Percentiles rank a stretch among this genome's conserved stretches.
Conservation (phyloP, 2,113 vertebrate species). For the Sander vitreus region DNA sequence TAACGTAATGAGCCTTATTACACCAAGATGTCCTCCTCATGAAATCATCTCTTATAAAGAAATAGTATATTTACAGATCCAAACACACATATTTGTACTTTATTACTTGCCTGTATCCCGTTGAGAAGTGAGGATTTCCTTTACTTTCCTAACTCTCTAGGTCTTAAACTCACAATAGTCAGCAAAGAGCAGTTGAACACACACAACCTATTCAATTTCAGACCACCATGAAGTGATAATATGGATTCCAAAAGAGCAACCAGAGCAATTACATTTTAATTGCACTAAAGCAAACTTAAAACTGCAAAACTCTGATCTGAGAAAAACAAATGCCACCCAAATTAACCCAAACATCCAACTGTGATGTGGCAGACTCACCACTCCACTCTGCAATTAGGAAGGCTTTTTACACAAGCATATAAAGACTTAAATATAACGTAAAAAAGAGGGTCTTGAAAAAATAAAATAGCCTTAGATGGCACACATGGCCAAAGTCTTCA, state of each 20-base stretch:
- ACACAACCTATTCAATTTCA: neutral
- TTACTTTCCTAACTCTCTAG: neutral
- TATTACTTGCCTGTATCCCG: neutral
- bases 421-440: neutral
- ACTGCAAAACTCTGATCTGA: slow-evolving; percentile 9
- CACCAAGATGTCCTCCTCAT: neutral
- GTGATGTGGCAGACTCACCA: slow-evolving; percentile 3
- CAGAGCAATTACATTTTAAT: slow-evolving; percentile 15
- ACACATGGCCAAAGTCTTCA: neutral
- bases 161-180: neutral
- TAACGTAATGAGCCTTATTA: neutral
- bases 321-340: slow-evolving; percentile 16
- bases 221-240: slow-evolving; percentile 24
- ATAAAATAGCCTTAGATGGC: neutral
- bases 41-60: neutral
- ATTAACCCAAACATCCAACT: slow-evolving; percentile 23
- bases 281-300: slow-evolving; percentile 8
- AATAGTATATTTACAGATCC: neutral
- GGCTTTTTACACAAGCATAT: neutral
- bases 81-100: neutral
- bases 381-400: neutral
- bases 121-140: neutral
- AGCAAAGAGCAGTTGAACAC: neutral
- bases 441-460: neutral
- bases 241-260: neutral